Conservation (phyloP, 1,140 invertebrate genomes). For the Procambarus clarkii region DNA sequence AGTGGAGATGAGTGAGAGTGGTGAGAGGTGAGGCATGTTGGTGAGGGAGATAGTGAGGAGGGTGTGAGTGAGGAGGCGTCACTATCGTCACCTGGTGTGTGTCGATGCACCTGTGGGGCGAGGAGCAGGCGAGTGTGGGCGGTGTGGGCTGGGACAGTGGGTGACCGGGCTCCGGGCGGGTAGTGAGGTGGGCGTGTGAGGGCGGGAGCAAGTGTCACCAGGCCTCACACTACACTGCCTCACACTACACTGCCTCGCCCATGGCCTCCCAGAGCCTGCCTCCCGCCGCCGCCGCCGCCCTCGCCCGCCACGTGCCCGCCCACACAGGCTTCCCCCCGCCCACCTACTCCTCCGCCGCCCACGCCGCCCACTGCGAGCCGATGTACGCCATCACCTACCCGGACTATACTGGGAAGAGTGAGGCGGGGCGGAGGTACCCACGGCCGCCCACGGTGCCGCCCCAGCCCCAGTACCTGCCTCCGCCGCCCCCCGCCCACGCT, state of each 20-base stretch:
- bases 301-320: neutral
- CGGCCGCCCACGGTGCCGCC: conserved; percentile 41
- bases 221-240: no score
- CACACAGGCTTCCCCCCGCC: neutral
- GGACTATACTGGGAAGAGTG: conserved; percentile 38
- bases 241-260: no score
- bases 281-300: neutral
- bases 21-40: neutral
- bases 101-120: conserved; percentile 49
- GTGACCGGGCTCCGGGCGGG: conserved; percentile 53
- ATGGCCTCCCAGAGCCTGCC: neutral
- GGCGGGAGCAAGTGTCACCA: conserved; percentile 28
- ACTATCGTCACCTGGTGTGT: neutral
- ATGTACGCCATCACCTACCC: conserved; percentile 64
- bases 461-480: conserved; percentile 60
- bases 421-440: neutral
- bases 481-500: conserved; percentile 42
- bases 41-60: neutral
- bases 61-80: neutral
- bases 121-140: conserved; percentile 24
- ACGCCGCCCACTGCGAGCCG: conserved; percentile 44
- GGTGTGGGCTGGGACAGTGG: conserved; percentile 29
- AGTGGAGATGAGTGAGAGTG: neutral
- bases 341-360: conserved; percentile 10
- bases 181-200: conserved; percentile 6